phyloP scores from a whole-genome alignment of 2,797 vertebrate genomes.

The Pempheris klunzingeri region DNA sequence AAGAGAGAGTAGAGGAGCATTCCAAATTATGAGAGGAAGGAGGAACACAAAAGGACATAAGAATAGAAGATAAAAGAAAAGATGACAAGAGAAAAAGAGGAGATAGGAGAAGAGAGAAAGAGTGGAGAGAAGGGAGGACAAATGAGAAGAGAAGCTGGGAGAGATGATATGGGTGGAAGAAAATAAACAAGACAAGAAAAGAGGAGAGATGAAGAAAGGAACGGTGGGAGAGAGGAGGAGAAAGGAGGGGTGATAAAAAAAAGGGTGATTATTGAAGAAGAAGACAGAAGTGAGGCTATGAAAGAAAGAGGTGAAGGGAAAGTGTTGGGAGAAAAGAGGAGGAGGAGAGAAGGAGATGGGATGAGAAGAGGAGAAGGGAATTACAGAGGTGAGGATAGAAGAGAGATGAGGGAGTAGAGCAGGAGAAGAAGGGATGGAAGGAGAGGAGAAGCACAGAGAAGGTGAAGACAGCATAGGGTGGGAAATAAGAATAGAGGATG shows the following conservation, averaged over 20 bases:
- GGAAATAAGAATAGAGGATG: too few species aligned
- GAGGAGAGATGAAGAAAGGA: too few species aligned
- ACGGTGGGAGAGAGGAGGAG: too few species aligned
- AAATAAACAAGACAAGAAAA: not conserved
- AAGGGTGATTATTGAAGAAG: not conserved
- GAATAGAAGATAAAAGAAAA: not conserved
- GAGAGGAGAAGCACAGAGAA: too few species aligned
- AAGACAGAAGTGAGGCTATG: not conserved
- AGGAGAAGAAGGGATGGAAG: too few species aligned
- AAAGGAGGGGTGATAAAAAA: not conserved
- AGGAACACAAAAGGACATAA: not conserved
- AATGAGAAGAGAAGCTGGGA: not conserved
- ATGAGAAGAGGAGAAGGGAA: not conserved
- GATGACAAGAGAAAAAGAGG: not conserved
- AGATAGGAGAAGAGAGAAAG: not conserved
- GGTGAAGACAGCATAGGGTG: too few species aligned
- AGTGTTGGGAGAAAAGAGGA: too few species aligned
- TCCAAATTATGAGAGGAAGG: not conserved
- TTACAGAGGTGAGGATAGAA: not conserved
- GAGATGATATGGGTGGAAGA: too few species aligned
- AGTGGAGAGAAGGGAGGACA: not conserved
- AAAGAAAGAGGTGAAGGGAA: not conserved
- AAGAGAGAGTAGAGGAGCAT: not conserved
- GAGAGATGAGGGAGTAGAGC: not conserved
- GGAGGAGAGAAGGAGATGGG: not conserved